Evolutionary conservation across 2,888 invertebrate species (phyloP).

Genomic region (Polyommatus iphigenia): DNA sequence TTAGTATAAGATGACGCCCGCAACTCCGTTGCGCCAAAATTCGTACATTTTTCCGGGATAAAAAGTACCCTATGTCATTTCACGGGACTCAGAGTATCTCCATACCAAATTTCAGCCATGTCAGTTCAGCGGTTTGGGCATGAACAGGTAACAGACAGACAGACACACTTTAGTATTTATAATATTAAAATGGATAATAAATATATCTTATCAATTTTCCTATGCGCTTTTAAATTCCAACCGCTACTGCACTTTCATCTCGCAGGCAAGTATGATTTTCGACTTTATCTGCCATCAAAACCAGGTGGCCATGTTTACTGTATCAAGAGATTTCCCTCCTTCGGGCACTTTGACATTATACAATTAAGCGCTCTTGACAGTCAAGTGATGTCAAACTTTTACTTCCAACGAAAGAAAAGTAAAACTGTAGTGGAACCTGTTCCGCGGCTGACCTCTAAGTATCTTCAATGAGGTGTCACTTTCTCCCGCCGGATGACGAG

Average conservation of each 20-base stretch:
- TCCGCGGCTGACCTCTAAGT: slow-evolving; percentile 63
- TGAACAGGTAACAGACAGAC: too few relatives aligned
- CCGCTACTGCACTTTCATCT: not conserved
- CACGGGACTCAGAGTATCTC: too few relatives aligned
- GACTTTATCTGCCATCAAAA: not conserved
- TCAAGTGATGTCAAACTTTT: slow-evolving; percentile 52
- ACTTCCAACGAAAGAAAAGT: slow-evolving; percentile 62
- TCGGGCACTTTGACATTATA: not conserved
- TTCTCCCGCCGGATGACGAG: slow-evolving; percentile 50
- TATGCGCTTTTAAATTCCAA: not conserved
- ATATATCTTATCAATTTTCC: not conserved
- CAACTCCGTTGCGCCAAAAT: too few relatives aligned
- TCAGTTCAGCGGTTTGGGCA: too few relatives aligned
- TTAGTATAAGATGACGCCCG: too few relatives aligned
- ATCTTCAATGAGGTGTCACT: slow-evolving; percentile 59
- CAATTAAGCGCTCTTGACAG: slow-evolving; percentile 27
- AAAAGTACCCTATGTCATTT: too few relatives aligned
- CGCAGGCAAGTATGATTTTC: not conserved
- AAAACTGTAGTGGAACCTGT: slow-evolving; percentile 63
- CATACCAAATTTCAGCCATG: too few relatives aligned
- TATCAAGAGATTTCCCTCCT: not conserved
- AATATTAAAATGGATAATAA: not conserved
- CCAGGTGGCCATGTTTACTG: not conserved
- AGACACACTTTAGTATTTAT: too few relatives aligned
- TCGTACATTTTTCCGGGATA: too few relatives aligned